Percentiles rank a stretch among this genome's conserved stretches.
Conservation (phyloP, 2,113 vertebrate genomes). For the Perccottus glenii region DNA sequence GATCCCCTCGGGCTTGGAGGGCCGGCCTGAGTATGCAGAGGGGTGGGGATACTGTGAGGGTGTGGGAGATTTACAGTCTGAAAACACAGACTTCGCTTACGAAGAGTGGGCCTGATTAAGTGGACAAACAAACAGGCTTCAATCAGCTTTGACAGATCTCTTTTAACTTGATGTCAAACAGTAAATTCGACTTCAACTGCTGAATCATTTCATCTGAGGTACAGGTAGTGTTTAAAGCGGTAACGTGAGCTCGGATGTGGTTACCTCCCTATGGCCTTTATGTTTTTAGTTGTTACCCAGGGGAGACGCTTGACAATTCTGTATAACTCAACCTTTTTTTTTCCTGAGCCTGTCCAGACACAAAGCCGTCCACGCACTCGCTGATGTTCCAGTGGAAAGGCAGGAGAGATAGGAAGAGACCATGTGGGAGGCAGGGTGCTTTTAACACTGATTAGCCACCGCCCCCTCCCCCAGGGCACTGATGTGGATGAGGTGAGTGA, state of each 20-base stretch:
- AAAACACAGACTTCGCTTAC: conserved; percentile 44
- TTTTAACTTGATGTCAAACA: neutral
- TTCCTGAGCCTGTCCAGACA: conserved; percentile 57
- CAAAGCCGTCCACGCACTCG: conserved; percentile 25
- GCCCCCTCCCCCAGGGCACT: conserved; percentile 21
- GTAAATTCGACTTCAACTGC: conserved; percentile 4
- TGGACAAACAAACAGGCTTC: conserved; percentile 27
- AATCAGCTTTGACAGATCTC: conserved; percentile 33
- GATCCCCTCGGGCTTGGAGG: conserved; percentile 53
- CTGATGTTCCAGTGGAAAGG: conserved; percentile 24
- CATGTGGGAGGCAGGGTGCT: conserved; percentile 48
- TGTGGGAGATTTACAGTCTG: conserved; percentile 62
- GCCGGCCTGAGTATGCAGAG: conserved; percentile 38
- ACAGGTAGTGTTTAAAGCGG: conserved; percentile 10
- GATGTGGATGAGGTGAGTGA: conserved; percentile 46
- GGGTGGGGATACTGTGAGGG: conserved; percentile 19
- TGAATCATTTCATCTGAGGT: neutral
- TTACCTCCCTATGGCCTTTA: conserved; percentile 17
- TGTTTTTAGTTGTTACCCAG: conserved; percentile 19
- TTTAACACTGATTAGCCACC: conserved; percentile 81
- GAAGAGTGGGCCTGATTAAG: conserved; percentile 52
- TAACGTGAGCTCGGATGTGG: conserved; percentile 24
- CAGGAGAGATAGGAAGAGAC: conserved; percentile 21
- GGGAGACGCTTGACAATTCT: conserved; percentile 23
- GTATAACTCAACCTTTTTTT: conserved; percentile 46